Evolutionary conservation across 2,797 vertebrate genomes (phyloP), one percentile per base, ranked within the genome.

Genomic region (Acrossocheilus fasciatus): DNA sequence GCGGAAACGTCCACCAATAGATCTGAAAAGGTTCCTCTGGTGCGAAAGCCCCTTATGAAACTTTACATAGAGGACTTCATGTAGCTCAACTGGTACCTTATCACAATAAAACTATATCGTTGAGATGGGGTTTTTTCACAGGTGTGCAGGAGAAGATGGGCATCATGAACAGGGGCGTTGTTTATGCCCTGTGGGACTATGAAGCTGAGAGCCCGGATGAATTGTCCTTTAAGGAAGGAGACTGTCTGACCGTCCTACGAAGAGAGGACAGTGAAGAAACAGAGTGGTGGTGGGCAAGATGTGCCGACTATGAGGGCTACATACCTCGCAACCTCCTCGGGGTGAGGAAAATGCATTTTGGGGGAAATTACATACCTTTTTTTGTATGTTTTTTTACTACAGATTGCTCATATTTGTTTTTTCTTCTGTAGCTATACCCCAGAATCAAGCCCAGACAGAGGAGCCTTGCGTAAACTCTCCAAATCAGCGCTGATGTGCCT

Each of bases 81-180:
- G n/a, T 26, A 20, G 18, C 4, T 73, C 9, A 59, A 6, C 36
- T 4, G 1, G 14, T 72, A 43, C 5, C 10, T 36, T 41, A 7
- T 20, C 2, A 1, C 47, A 73, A 17, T 83, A 68, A 72, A 39
- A n/a, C 8, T 50, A 39, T 69, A 54, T 9, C 39, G 23, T 4
- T 45, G 9, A 45, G 17, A n/a, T 84, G 3, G 81, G 57, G 79
- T 45, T 54, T 80, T 39, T 82, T 26, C 54, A 7, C 85, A 99
- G 98, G 98, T 1, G 98, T 99, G 20, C 98, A 99, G 94, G 98
- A 99, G 94, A 99, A 99, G 92, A 99, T 99, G 98, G 98, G 98
- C 0, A 96, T 98, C 86, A 99, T 99, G 98, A 99, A 99, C 91
- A 96, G 97, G 10, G 97, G 97, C 0, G 94, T 98, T 90, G 97